Evolutionary conservation across 2,113 vertebrate genomes (phyloP).

Genomic region (Cyanoderma ruficeps): DNA sequence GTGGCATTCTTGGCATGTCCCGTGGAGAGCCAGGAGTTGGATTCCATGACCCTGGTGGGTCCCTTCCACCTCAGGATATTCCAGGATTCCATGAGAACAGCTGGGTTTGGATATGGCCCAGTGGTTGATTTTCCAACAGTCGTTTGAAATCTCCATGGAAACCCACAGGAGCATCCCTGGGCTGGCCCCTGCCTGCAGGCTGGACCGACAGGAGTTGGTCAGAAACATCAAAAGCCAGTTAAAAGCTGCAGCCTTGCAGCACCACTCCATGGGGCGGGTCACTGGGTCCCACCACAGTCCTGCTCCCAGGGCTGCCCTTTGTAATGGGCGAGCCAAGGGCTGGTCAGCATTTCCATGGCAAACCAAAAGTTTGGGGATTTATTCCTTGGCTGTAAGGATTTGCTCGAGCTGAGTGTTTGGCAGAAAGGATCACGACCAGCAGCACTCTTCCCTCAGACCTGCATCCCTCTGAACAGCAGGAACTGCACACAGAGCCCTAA

Average conservation of each 20-base stretch:
- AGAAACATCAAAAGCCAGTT: not conserved
- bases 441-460: not conserved
- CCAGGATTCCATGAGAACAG: not conserved
- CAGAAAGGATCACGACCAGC: not conserved
- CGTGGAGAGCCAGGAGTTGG: not conserved
- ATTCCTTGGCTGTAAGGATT: not conserved
- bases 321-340: rapidly evolving
- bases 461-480: not conserved
- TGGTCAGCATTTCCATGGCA: not conserved
- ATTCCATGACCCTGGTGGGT: not conserved
- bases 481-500: not conserved
- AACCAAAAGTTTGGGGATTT: not conserved
- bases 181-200: not conserved
- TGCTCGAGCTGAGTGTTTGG: not conserved
- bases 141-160: not conserved
- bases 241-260: not conserved
- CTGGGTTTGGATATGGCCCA: not conserved
- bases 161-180: not conserved
- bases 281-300: not conserved
- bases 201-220: not conserved
- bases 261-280: not conserved
- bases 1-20: not conserved
- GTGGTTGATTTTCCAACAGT: rapidly evolving
- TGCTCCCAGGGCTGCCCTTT: not conserved
- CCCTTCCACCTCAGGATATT: not conserved